Percentiles rank a stretch among this genome's conserved stretches.
Evolutionary conservation across 2,888 invertebrate genomes (phyloP).

Genomic region (Clitarchus hookeri): DNA sequence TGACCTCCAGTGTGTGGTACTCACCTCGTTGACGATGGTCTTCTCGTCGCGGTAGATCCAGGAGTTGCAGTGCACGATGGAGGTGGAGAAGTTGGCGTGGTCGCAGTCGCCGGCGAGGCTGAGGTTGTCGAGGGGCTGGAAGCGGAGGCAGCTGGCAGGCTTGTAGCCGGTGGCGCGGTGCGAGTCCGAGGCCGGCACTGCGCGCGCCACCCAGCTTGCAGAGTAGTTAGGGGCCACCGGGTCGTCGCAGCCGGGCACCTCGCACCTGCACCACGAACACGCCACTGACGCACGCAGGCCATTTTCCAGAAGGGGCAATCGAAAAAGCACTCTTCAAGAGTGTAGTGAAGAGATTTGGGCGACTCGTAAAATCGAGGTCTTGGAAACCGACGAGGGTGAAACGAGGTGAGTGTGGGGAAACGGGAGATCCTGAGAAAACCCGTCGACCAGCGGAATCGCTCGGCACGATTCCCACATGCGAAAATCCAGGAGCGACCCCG

Average conservation of each 20-base stretch:
- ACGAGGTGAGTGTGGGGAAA: too few species aligned
- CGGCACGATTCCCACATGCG: too few species aligned
- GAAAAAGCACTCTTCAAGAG: too few species aligned
- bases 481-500: too few species aligned
- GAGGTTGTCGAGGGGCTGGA: conserved; percentile 44
- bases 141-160: conserved; percentile 52
- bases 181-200: conserved; percentile 54
- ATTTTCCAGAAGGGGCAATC: too few species aligned
- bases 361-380: too few species aligned
- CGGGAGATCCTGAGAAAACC: too few species aligned
- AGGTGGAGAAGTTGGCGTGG: conserved; percentile 51
- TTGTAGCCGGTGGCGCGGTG: conserved; percentile 46
- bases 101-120: conserved; percentile 50
- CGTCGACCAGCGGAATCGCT: too few species aligned
- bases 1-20: conserved; percentile 32
- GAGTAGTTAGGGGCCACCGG: conserved; percentile 50
- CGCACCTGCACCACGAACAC: conserved; percentile 54
- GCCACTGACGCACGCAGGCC: conserved; percentile 7
- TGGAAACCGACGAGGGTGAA: too few species aligned
- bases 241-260: conserved; percentile 61
- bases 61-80: conserved; percentile 54
- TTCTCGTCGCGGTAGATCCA: conserved; percentile 62
- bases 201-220: conserved; percentile 57
- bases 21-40: conserved; percentile 63
- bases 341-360: too few species aligned